Conservation (phyloP, 2,113 vertebrate genomes). For the Regulus satrapa region DNA sequence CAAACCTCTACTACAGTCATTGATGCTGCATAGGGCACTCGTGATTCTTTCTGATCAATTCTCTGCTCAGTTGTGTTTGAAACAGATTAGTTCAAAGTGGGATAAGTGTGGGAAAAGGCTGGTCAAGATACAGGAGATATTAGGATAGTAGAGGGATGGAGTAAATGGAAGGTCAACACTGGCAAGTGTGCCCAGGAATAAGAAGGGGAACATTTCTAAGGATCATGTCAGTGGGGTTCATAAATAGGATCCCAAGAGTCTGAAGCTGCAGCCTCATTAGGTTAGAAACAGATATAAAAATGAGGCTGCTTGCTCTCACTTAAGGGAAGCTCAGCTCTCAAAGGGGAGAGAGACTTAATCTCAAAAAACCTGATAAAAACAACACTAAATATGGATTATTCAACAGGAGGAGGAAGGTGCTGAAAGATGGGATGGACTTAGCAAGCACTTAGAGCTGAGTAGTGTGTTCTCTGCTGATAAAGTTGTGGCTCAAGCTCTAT, state of each 20-base stretch:
- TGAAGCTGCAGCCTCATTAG: neutral
- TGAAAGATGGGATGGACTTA: neutral
- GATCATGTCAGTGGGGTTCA: neutral
- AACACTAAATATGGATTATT: neutral
- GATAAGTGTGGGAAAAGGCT: neutral
- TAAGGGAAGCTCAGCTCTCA: neutral
- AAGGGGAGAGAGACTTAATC: neutral
- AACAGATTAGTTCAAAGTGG: neutral
- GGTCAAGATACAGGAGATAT: neutral
- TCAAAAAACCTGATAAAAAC: conserved; percentile 6
- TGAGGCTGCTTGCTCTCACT: neutral
- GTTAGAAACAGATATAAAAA: neutral
- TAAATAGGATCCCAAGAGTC: neutral
- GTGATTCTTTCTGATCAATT: neutral
- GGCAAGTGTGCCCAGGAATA: neutral
- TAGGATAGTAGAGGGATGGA: neutral
- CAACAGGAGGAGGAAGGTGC: neutral
- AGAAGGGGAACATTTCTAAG: neutral
- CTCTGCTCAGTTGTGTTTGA: neutral
- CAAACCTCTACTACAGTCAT: neutral
- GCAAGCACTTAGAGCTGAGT: conserved; percentile 2
- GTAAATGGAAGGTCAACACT: neutral
- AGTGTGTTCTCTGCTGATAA: neutral
- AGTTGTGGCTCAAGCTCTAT: neutral
- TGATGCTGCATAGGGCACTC: neutral